Evolutionary conservation across 30 jellyfish, hydroid and myxozoan species (phyloP).

Genomic region (Catostylus mosaicus): DNA sequence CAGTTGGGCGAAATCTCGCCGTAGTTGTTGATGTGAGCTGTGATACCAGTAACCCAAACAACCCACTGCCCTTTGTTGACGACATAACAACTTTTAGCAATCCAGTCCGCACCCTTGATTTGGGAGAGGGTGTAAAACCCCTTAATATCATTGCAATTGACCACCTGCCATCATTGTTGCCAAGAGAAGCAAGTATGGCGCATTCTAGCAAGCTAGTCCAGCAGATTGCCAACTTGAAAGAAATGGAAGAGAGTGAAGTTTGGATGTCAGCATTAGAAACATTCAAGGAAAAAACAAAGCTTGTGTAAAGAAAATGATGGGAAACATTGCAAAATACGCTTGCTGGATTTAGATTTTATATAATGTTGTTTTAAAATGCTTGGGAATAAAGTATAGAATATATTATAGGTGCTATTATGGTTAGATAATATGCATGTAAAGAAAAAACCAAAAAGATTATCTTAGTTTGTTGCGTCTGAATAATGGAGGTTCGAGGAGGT

Average conservation of each 20-base stretch:
- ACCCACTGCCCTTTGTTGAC: constrained; percentile 63
- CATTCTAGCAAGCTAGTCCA: constrained; percentile 53
- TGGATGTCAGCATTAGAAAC: constrained; percentile 61
- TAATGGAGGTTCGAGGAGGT: too few species aligned
- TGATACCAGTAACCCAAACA: constrained; percentile 73
- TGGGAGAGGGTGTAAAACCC: constrained; percentile 38
- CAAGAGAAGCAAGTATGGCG: constrained; percentile 58
- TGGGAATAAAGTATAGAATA: too few species aligned
- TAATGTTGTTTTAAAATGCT: too few species aligned
- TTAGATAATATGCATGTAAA: too few species aligned
- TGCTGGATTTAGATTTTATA: not conserved
- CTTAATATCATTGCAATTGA: constrained; percentile 67
- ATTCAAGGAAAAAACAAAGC: constrained; percentile 42
- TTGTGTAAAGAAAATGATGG: not conserved
- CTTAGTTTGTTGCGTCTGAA: too few species aligned
- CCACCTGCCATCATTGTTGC: constrained; percentile 76
- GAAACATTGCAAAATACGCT: not conserved
- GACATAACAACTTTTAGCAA: constrained; percentile 57
- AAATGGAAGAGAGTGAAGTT: constrained; percentile 59
- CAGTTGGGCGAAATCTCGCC: constrained; percentile 32
- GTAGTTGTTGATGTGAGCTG: constrained; percentile 85
- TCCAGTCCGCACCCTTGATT: constrained; percentile 44
- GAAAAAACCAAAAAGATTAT: too few species aligned
- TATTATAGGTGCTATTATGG: too few species aligned
- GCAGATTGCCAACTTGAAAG: constrained; percentile 44